Evolutionary conservation across 2,888 invertebrate genomes (phyloP), one percentile per base, ranked within the genome.

Genomic region (Agonum fuliginosum): DNA sequence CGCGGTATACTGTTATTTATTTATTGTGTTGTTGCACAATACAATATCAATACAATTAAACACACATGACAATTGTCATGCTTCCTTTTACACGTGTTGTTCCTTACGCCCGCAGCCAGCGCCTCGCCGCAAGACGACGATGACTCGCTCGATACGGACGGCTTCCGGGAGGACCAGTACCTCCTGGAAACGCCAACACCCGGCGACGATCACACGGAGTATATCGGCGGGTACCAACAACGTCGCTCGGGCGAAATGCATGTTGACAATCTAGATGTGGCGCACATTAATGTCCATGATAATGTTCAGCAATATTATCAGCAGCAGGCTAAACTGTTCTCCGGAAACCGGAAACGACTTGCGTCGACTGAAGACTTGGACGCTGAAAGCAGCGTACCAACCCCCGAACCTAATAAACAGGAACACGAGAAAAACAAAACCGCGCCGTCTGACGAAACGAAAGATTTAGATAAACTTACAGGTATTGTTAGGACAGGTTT

Each of bases 81-180:
- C 12, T 41, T 69, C 46, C 72, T 77, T 70, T 17, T 20, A 70
- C 20, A 67, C 19, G 14, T 67, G 67, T 27, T 43, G 8, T 78
- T 58, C 27, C 51, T 67, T 74, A 69, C 73, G 48, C 62, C 82
- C 82, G 84, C 85, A 85, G 83, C 85, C 81, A 86, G 86, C 82
- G 88, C 87, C 81, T 88, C 89, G 79, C 88, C 89, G 78, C 88
- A 88, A 84, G 89, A 89, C 82, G 89, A 89, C 84, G 89, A 89
- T 83, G 89, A 89, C 82, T 89, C 88, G 67, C 84, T 89, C 86
- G 89, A 89, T 82, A 88, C 88, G 62, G 89, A 89, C 83, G 89
- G 88, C 82, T 89, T 88, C 83, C 88, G 86, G 81, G 87, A 87
- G 83, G 88, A 88, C 81, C 87, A 87, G 80, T 87, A 85, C 81